These are phyloP conservation scores for Meloidogyne exigua DNA, from an alignment of 1,140 invertebrate species.

Conservation along the genomic window DNA sequence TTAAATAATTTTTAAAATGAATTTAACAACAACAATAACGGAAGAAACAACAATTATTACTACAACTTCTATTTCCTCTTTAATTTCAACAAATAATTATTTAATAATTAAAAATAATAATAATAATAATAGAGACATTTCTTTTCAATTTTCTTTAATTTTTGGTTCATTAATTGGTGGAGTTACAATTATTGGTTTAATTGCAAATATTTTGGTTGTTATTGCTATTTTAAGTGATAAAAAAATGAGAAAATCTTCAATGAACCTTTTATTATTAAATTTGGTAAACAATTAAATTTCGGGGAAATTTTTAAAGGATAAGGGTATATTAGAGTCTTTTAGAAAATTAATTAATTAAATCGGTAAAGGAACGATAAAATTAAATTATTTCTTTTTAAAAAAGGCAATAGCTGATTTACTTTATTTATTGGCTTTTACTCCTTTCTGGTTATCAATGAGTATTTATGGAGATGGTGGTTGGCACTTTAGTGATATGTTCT, in stretches of 20 bases:
- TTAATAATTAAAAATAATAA: no score
- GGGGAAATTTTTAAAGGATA: background rate
- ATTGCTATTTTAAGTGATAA: conserved; percentile 17
- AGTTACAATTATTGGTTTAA: conserved; percentile 16
- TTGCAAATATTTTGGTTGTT: conserved; percentile 20
- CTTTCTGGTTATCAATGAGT: conserved; percentile 25
- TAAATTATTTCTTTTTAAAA: background rate
- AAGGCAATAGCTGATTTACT: conserved; percentile 25
- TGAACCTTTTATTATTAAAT: conserved; percentile 29
- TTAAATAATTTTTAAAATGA: no score
- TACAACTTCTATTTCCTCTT: no score
- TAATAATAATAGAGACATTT: conserved; percentile 1
- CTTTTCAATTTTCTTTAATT: conserved; percentile 15
- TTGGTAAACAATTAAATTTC: conserved; percentile 7
- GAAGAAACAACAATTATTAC: no score
- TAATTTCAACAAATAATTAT: no score
- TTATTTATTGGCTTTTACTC: conserved; percentile 28
- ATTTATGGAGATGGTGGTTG: conserved; percentile 24
- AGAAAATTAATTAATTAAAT: no score
- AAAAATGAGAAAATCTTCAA: conserved; percentile 24
- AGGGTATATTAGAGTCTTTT: no score
- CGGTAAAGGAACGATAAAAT: no score
- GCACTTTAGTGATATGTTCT: conserved; percentile 21
- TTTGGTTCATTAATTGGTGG: conserved; percentile 18
- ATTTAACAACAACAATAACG: no score